phyloP scores from a whole-genome alignment of 1,140 invertebrate species.

The Adelges cooleyi region DNA sequence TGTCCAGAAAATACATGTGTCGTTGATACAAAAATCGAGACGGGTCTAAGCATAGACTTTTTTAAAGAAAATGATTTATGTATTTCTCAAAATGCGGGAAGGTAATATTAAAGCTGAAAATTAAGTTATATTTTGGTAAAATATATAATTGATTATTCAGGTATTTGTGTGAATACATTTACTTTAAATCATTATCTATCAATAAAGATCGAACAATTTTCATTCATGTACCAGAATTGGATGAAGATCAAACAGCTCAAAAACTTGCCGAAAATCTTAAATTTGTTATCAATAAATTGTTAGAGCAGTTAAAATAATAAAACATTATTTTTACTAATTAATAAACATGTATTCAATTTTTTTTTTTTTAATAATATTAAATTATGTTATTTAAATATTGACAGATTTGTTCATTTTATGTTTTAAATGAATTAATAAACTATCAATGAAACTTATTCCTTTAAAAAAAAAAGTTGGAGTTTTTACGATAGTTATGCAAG shows the following conservation, averaged over 20 bases:
- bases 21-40: background rate
- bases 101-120: background rate
- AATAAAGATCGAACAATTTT: conserved; percentile 24
- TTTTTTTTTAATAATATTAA: too few species aligned
- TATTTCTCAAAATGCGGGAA: conserved; percentile 6
- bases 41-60: background rate
- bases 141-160: background rate
- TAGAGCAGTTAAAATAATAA: background rate
- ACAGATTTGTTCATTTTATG: too few species aligned
- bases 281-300: background rate
- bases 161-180: conserved; percentile 29
- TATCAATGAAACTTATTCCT: too few species aligned
- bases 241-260: conserved; percentile 8
- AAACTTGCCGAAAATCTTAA: conserved; percentile 9
- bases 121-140: background rate
- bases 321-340: too few species aligned
- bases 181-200: conserved; percentile 16
- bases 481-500: too few species aligned
- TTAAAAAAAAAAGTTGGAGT: too few species aligned
- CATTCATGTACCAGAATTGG: conserved; percentile 26
- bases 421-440: too few species aligned
- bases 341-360: too few species aligned
- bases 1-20: background rate
- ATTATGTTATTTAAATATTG: too few species aligned
- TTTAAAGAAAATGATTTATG: background rate